These are phyloP conservation scores for Acrocephalus arundinaceus DNA, from an alignment of 2,113 vertebrate species.

Conservation along the genomic window DNA sequence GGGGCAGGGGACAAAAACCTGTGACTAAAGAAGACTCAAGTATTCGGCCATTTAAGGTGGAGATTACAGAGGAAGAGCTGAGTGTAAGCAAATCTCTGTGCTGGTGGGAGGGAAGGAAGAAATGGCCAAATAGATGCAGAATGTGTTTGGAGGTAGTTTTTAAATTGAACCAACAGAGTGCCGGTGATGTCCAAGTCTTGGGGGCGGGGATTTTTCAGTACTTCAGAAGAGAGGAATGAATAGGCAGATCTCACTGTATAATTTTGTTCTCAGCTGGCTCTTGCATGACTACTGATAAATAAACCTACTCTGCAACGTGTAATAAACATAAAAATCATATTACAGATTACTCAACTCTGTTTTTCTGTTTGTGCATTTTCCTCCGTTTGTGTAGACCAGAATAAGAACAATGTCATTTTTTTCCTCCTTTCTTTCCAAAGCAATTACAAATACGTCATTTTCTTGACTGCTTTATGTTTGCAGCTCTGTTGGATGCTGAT, in stretches of 20 bases:
- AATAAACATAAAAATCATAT: background rate
- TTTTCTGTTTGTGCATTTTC: constrained; percentile 2
- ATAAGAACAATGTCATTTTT: background rate
- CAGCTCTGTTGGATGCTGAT: constrained; percentile 41
- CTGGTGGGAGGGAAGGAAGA: background rate
- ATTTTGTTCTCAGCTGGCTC: background rate
- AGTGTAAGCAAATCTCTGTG: constrained; percentile 53
- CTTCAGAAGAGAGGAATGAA: background rate
- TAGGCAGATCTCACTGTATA: background rate
- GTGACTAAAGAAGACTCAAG: constrained; percentile 47
- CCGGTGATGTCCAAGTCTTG: background rate
- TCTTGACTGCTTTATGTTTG: constrained; percentile 31
- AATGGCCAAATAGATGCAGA: background rate
- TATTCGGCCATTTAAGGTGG: constrained; percentile 74
- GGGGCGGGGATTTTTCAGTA: background rate
- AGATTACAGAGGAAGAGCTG: constrained; percentile 76
- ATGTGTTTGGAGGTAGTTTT: background rate
- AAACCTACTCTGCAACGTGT: background rate
- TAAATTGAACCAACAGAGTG: background rate
- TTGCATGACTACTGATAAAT: background rate
- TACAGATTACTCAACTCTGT: background rate
- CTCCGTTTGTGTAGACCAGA: background rate
- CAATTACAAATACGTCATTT: constrained; percentile 12
- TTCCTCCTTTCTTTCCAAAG: background rate
- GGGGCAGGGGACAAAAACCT: constrained; percentile 68